Evolutionary conservation across 2,797 vertebrate species (phyloP).

Genomic region (Danio kyathit): DNA sequence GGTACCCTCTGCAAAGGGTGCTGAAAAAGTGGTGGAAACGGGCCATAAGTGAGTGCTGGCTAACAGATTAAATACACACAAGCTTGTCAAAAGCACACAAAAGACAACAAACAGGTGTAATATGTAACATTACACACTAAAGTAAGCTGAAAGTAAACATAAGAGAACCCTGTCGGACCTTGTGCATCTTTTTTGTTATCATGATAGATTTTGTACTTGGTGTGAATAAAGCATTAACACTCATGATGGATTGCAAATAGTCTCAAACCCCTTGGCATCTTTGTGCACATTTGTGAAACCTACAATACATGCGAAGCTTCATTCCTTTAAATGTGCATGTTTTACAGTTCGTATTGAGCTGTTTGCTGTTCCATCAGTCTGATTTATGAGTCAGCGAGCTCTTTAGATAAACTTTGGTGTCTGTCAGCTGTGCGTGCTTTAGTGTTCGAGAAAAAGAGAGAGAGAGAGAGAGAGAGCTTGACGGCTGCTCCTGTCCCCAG

Average conservation of each 20-base stretch:
- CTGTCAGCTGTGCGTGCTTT: constrained; percentile 53
- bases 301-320: neutral
- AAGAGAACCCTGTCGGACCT: no score
- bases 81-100: no score
- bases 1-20: no score
- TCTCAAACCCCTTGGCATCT: neutral
- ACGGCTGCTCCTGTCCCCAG: constrained; percentile 70
- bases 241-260: neutral
- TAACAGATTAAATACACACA: no score
- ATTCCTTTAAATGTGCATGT: neutral
- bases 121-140: no score
- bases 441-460: constrained; percentile 58
- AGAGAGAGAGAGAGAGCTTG: neutral
- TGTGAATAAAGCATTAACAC: no score
- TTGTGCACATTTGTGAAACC: neutral
- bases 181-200: no score
- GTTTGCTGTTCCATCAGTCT: constrained; percentile 60
- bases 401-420: constrained; percentile 71
- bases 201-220: no score
- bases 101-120: no score
- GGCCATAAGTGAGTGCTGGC: no score
- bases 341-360: constrained; percentile 12
- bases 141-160: no score
- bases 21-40: no score
- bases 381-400: constrained; percentile 60